A percentile compares a stretch with the other conserved stretches of the same genome.
Evolutionary conservation across 1,140 invertebrate genomes (phyloP).

Genomic region (Calosoma granatense): DNA sequence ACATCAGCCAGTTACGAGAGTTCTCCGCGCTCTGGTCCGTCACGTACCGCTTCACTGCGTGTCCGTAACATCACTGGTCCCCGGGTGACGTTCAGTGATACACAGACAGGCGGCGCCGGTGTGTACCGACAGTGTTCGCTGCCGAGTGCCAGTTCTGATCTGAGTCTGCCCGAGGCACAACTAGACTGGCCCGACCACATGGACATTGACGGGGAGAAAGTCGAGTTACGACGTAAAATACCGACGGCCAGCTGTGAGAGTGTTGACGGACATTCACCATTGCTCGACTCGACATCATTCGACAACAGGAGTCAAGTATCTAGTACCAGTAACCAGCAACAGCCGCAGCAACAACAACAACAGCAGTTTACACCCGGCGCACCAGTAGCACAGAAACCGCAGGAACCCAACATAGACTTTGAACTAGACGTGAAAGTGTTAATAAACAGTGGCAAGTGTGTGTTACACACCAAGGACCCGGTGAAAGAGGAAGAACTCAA

Average conservation of each 20-base stretch:
- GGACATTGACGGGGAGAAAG: conserved; percentile 52
- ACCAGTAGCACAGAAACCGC: conserved; percentile 42
- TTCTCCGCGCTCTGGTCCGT: conserved; percentile 58
- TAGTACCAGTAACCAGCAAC: conserved; percentile 16
- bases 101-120: conserved; percentile 27
- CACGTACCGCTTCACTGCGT: conserved; percentile 60
- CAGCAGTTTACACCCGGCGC: conserved; percentile 11
- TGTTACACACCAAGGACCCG: conserved; percentile 84
- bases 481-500: conserved; percentile 59
- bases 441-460: conserved; percentile 94
- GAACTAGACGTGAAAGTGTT: conserved; percentile 93
- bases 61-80: conserved; percentile 41
- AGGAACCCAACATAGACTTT: conserved; percentile 92
- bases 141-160: conserved; percentile 57
- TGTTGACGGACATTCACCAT: conserved; percentile 20
- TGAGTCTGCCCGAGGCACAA: conserved; percentile 50
- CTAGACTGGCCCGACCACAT: conserved; percentile 48
- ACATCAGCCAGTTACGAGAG: conserved; percentile 52
- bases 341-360: conserved; percentile 23
- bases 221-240: conserved; percentile 49
- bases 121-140: conserved; percentile 50
- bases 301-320: not conserved
- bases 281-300: not conserved
- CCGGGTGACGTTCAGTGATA: conserved; percentile 51
- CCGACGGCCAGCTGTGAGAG: conserved; percentile 30